phyloP scores from a whole-genome alignment of 2,113 vertebrate genomes.

The Melanocharis versteri region DNA sequence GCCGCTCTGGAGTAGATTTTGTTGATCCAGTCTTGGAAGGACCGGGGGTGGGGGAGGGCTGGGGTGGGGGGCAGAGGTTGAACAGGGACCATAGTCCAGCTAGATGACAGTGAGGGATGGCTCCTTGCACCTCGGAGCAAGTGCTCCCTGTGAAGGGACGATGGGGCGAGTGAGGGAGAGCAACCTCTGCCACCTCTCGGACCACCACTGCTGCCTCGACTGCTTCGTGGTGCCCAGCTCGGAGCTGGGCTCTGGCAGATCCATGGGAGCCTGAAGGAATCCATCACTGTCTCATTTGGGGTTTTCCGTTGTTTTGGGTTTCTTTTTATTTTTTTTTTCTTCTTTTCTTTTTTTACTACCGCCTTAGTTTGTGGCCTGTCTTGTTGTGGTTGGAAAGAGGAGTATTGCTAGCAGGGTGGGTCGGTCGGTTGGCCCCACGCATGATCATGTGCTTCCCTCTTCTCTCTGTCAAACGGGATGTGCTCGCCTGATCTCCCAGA shows the following conservation, averaged over 20 bases:
- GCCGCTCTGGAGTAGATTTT: neutral
- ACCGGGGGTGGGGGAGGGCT: neutral
- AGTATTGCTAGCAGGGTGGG: conserved; percentile 64
- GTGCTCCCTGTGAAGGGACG: accelerated
- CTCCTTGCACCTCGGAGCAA: neutral
- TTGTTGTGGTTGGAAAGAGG: conserved; percentile 69
- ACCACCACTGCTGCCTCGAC: neutral
- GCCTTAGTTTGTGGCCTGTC: conserved; percentile 74
- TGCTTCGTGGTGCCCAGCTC: neutral
- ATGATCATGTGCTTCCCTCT: conserved; percentile 78
- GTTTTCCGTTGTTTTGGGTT: neutral
- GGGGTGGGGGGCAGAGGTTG: neutral
- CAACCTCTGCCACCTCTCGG: neutral
- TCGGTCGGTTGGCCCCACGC: conserved; percentile 48
- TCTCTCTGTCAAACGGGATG: conserved; percentile 63
- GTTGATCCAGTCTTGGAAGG: neutral
- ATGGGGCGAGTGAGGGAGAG: neutral
- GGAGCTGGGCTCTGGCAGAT: neutral
- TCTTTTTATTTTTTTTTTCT: neutral
- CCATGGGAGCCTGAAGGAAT: neutral
- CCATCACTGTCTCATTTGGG: conserved; percentile 16
- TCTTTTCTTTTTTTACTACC: conserved; percentile 51
- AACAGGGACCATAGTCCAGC: neutral
- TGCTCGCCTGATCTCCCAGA: conserved; percentile 54
- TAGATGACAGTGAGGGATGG: neutral